Conservation (phyloP, 2,888 invertebrate species). For the Dynastes hyllus region DNA sequence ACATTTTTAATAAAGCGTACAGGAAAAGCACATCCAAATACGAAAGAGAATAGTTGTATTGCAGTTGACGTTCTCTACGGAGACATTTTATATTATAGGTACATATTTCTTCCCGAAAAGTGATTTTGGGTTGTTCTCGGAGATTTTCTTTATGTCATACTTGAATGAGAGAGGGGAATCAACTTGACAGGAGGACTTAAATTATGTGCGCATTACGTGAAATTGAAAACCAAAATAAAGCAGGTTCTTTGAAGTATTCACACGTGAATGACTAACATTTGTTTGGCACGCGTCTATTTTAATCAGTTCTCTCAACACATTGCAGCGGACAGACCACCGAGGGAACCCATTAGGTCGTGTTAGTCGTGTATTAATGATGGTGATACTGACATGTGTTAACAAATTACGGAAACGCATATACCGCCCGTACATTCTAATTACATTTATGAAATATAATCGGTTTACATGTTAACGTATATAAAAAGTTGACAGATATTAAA, state of each 20-base stretch:
- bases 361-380: constrained; percentile 61
- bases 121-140: constrained; percentile 31
- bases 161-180: constrained; percentile 24
- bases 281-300: constrained; percentile 50
- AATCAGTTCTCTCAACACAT: constrained; percentile 48
- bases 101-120: constrained; percentile 30
- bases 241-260: constrained; percentile 49
- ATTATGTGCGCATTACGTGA: constrained; percentile 48
- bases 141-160: constrained; percentile 37
- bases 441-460: constrained; percentile 13
- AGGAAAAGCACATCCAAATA: too few relatives aligned
- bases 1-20: too few relatives aligned
- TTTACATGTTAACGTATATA: not conserved
- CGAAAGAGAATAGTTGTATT: too few relatives aligned
- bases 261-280: constrained; percentile 48
- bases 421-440: constrained; percentile 25
- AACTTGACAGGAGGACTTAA: constrained; percentile 38
- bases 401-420: constrained; percentile 59
- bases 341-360: constrained; percentile 59
- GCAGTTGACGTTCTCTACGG: not conserved
- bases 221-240: constrained; percentile 49
- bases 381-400: constrained; percentile 63
- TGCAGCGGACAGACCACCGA: constrained; percentile 59
- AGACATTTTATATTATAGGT: not conserved
- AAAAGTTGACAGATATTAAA: not conserved